phyloP scores from a whole-genome alignment of 2,113 vertebrate genomes.

The Candoia aspera region DNA sequence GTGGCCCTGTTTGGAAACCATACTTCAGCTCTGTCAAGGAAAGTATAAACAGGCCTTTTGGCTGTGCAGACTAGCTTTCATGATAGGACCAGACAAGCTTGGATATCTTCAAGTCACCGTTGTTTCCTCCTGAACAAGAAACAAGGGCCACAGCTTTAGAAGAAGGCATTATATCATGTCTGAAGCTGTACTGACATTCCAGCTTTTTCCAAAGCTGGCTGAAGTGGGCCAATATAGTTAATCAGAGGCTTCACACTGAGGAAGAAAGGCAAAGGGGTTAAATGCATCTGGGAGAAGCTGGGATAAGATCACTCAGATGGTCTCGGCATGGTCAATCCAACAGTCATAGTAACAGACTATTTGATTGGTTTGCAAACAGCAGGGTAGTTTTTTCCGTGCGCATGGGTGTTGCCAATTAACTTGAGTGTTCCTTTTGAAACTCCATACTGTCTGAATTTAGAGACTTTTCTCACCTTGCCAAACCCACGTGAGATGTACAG shows the following conservation, averaged over 20 bases:
- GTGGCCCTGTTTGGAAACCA: not conserved
- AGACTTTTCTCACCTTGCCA: not conserved
- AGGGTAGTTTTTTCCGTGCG: not conserved
- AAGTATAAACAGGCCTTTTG: not conserved
- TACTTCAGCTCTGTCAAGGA: not conserved
- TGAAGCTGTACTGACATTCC: not conserved
- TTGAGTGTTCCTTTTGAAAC: not conserved
- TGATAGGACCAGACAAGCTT: not conserved
- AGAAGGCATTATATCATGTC: not conserved
- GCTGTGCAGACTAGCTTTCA: not conserved
- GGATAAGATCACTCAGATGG: not conserved
- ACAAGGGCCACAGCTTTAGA: not conserved
- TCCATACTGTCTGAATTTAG: not conserved
- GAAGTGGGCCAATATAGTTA: not conserved
- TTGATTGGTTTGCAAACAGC: not conserved
- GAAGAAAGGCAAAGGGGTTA: not conserved
- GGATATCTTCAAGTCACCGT: no score
- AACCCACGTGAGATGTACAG: no score
- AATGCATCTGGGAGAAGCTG: not conserved
- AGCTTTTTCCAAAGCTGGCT: not conserved
- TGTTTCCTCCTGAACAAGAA: not conserved
- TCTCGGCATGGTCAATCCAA: not conserved
- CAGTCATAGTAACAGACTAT: not conserved
- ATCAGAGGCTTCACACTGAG: not conserved
- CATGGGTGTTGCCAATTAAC: not conserved